These are phyloP conservation scores for Trichomalopsis sarcophagae DNA, from an alignment of 1,140 invertebrate genomes.

Conservation along the genomic window DNA sequence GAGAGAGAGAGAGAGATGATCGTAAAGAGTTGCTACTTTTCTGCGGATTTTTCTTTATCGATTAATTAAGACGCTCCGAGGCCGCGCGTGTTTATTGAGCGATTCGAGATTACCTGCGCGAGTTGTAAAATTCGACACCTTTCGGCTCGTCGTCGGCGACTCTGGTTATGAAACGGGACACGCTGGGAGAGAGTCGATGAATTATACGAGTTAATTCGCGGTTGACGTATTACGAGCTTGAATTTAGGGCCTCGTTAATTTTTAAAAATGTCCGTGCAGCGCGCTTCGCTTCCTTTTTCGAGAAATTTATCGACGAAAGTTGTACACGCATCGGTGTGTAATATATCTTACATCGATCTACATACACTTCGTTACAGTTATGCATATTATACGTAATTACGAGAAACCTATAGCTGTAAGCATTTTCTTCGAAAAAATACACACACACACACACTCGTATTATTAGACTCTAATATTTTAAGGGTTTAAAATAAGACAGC, in stretches of 20 bases:
- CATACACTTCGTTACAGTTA: not conserved
- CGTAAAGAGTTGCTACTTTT: slow-evolving; percentile 38
- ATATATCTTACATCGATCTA: not conserved
- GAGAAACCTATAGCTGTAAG: no score
- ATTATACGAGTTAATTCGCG: not conserved
- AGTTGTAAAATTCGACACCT: slow-evolving; percentile 32
- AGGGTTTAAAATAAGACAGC: not conserved
- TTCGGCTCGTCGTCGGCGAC: no score
- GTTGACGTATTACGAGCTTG: not conserved
- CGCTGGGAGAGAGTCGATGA: not conserved
- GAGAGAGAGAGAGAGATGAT: not conserved
- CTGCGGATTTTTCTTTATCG: slow-evolving; percentile 39
- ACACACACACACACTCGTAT: no score
- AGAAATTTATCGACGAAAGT: not conserved
- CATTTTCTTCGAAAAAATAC: no score
- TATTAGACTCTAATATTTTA: no score
- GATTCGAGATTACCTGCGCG: slow-evolving; percentile 18
- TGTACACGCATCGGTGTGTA: not conserved
- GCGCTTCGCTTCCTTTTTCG: not conserved
- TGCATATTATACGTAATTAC: not conserved
- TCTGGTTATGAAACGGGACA: not conserved
- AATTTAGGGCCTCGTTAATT: slow-evolving; percentile 24
- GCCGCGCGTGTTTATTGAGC: slow-evolving; percentile 4
- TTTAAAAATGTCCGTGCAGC: not conserved
- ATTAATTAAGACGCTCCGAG: slow-evolving; percentile 46